Conservation (phyloP, 2,797 vertebrate species). For the Scomberomorus guttatus region DNA sequence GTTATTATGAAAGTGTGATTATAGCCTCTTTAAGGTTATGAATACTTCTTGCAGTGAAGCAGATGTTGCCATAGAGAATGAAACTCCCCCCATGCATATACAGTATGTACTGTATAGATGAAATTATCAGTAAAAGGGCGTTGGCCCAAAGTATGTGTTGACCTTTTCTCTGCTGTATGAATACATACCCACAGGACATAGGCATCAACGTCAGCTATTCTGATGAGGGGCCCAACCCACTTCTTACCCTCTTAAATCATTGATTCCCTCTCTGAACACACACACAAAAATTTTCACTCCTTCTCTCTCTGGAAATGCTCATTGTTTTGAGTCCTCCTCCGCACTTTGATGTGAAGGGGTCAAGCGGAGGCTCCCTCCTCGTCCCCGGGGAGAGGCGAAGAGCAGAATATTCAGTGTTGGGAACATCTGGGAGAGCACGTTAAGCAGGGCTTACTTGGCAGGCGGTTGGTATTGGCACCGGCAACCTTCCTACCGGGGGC, state of each 20-base stretch:
- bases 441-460: slow-evolving; percentile 72
- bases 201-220: slow-evolving; percentile 24
- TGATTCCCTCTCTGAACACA: slow-evolving; percentile 11
- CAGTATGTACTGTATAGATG: neutral
- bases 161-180: slow-evolving; percentile 20
- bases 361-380: slow-evolving; percentile 64
- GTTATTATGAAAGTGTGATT: neutral
- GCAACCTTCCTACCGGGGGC: slow-evolving; percentile 71
- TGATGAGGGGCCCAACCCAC: slow-evolving; percentile 54
- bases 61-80: neutral
- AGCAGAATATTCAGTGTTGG: slow-evolving; percentile 52
- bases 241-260: slow-evolving; percentile 44
- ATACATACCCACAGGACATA: slow-evolving; percentile 46
- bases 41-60: neutral
- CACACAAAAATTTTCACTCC: slow-evolving; percentile 14
- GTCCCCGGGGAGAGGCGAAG: slow-evolving; percentile 33
- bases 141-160: slow-evolving; percentile 35
- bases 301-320: slow-evolving; percentile 52
- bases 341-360: slow-evolving; percentile 77
- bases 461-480: slow-evolving; percentile 72
- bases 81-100: neutral
- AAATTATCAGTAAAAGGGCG: neutral
- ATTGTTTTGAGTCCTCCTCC: slow-evolving; percentile 76
- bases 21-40: neutral
- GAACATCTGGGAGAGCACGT: slow-evolving; percentile 74